phyloP scores from a whole-genome alignment of 2,888 invertebrate genomes.

The Ypsolopha scabrella region DNA sequence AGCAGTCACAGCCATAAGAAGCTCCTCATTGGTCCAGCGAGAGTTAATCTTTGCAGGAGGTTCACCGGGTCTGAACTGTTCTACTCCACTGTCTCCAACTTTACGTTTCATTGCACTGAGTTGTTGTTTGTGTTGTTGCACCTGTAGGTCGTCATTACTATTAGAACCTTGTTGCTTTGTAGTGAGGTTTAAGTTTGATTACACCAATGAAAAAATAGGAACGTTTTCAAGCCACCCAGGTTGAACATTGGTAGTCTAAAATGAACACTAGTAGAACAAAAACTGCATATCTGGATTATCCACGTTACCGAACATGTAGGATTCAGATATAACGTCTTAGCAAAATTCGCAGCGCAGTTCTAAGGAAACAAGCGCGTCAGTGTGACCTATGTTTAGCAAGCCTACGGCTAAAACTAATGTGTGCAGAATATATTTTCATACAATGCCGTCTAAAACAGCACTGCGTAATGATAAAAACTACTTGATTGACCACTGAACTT shows the following conservation, averaged over 20 bases:
- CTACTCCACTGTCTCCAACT: constrained; percentile 69
- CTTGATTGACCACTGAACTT: constrained; percentile 12
- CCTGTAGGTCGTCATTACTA: constrained; percentile 61
- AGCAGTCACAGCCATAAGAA: constrained; percentile 91
- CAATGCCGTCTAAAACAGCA: constrained; percentile 21
- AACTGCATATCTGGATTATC: constrained; percentile 64
- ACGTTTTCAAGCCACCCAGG: too few species aligned
- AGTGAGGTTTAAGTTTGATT: too few species aligned
- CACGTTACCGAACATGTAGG: constrained; percentile 16
- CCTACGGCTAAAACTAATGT: constrained; percentile 23
- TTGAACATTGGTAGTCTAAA: neutral
- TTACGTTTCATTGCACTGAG: constrained; percentile 89
- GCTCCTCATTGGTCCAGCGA: constrained; percentile 94
- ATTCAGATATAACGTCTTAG: neutral
- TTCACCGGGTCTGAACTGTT: constrained; percentile 73
- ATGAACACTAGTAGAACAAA: neutral
- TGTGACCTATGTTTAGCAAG: neutral
- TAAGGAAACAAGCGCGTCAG: neutral
- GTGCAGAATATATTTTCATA: constrained; percentile 46
- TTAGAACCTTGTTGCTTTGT: too few species aligned
- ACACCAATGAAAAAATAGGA: too few species aligned
- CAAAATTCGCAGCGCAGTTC: neutral
- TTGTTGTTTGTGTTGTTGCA: constrained; percentile 94
- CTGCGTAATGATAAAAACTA: constrained; percentile 23
- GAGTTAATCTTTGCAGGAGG: constrained; percentile 81